These are phyloP conservation scores for Hormiphora californensis DNA, from an alignment of 37 sponge, comb jelly and placozoan species.

Conservation along the genomic window DNA sequence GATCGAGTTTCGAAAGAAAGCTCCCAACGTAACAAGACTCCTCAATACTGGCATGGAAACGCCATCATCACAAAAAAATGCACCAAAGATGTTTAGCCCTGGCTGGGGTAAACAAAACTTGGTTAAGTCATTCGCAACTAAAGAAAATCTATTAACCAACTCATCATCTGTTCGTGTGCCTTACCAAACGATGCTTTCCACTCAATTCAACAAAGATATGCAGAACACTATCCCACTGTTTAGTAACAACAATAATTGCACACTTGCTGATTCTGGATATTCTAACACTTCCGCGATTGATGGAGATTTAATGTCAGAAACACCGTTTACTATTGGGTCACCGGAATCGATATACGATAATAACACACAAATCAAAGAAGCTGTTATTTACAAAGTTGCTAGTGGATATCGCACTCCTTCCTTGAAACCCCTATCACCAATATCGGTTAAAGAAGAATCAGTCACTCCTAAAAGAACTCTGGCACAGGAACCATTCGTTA, in stretches of 20 bases:
- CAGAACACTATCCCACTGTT: constrained; percentile 23
- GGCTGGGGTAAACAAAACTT: not conserved
- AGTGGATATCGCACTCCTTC: not conserved
- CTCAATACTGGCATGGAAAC: constrained; percentile 14
- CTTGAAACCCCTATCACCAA: too few species aligned
- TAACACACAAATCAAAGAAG: not conserved
- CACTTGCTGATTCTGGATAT: not conserved
- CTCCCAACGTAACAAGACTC: not conserved
- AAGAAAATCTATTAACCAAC: not conserved
- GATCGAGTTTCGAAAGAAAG: not conserved
- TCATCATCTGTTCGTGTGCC: not conserved
- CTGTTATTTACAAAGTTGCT: not conserved
- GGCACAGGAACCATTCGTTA: not conserved
- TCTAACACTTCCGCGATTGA: too few species aligned
- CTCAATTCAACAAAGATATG: constrained; percentile 29
- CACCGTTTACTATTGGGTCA: too few species aligned
- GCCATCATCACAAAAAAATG: not conserved
- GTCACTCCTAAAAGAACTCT: too few species aligned
- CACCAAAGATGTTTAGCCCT: not conserved
- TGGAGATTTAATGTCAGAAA: too few species aligned
- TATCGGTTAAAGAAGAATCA: too few species aligned
- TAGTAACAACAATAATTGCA: not conserved
- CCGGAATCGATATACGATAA: not conserved
- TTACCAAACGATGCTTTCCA: not conserved
- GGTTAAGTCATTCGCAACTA: not conserved